Conservation (phyloP, 2,113 vertebrate genomes). For the Rhegmatorhina hoffmannsi region DNA sequence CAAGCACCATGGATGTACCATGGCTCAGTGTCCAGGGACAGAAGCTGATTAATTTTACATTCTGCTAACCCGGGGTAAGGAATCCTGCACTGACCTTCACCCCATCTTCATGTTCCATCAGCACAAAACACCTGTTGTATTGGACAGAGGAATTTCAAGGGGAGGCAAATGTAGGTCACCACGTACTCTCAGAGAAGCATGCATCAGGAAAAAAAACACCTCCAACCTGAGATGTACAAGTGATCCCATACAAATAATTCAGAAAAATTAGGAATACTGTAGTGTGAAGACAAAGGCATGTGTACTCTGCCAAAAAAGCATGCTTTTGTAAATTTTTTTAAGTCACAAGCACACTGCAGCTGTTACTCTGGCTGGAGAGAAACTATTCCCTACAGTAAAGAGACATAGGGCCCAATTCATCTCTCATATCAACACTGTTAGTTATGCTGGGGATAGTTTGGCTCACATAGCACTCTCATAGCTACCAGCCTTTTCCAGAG, state of each 20-base stretch:
- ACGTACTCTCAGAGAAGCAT: background rate
- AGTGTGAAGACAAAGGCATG: background rate
- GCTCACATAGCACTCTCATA: constrained; percentile 27
- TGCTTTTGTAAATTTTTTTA: background rate
- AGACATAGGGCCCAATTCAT: constrained; percentile 50
- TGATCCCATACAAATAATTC: background rate
- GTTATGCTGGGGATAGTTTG: constrained; percentile 34
- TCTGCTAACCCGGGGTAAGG: background rate
- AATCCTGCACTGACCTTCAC: background rate
- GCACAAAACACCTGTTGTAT: constrained; percentile 24
- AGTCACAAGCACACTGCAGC: constrained; percentile 52
- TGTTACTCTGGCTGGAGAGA: constrained; percentile 54
- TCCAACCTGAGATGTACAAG: background rate
- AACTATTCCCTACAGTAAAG: constrained; percentile 23
- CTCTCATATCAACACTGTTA: constrained; percentile 26
- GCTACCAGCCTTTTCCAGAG: constrained; percentile 7
- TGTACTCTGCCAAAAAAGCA: background rate
- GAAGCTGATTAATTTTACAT: background rate
- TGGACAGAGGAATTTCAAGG: background rate
- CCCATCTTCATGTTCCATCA: background rate
- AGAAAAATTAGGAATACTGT: constrained; percentile 8
- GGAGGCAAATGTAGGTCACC: background rate
- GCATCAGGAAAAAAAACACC: background rate
- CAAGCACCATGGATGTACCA: background rate
- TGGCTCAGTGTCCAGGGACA: background rate